Conservation (phyloP, 2,113 vertebrate genomes). For the Ovis aries region DNA sequence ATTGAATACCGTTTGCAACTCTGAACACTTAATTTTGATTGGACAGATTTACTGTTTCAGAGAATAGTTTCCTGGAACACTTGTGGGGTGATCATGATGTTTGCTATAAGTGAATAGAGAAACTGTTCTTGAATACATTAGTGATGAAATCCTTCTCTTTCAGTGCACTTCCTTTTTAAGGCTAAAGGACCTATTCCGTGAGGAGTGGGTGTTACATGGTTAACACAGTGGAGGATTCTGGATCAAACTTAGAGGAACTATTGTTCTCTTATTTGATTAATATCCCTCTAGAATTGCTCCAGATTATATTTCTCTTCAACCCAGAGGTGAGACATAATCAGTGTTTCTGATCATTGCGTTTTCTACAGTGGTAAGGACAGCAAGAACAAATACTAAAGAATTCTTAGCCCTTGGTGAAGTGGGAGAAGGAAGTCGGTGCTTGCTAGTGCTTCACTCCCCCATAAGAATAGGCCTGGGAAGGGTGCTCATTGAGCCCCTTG, state of each 20-base stretch:
- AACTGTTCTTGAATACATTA: not conserved
- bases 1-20: not conserved
- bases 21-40: constrained; percentile 48
- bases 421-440: not conserved
- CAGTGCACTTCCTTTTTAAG: not conserved
- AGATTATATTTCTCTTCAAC: not conserved
- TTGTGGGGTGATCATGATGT: not conserved
- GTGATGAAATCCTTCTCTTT: not conserved
- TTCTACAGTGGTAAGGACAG: not conserved
- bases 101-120: not conserved
- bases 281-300: not conserved
- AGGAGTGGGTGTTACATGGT: not conserved
- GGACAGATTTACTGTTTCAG: constrained; percentile 50
- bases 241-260: not conserved
- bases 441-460: fast-evolving
- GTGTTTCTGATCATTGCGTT: not conserved
- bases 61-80: constrained; percentile 8
- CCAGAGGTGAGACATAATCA: not conserved
- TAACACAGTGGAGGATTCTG: not conserved
- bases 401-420: not conserved
- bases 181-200: not conserved
- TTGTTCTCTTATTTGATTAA: not conserved
- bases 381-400: not conserved
- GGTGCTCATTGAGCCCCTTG: not conserved
- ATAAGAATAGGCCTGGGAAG: fast-evolving